Percentiles rank a stretch among this genome's conserved stretches.
These are phyloP conservation scores for Muscicapa comitata DNA, from an alignment of 2,797 vertebrate genomes.

Conservation along the genomic window DNA sequence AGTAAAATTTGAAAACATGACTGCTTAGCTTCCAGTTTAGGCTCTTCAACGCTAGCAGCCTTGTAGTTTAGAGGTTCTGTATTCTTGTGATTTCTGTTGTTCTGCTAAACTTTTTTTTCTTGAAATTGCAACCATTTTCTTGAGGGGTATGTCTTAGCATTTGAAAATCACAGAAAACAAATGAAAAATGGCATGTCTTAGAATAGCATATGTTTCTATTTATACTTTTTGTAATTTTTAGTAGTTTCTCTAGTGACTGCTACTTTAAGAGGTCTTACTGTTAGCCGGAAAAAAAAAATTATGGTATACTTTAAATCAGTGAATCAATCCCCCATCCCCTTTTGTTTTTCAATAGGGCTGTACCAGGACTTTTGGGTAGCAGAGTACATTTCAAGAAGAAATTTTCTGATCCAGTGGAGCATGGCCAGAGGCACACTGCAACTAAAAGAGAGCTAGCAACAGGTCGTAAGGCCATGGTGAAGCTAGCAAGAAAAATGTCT, in stretches of 20 bases:
- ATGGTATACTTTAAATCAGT: not conserved
- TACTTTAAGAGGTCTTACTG: not conserved
- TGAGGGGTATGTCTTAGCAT: not conserved
- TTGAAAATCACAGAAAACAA: not conserved
- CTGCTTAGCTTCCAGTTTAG: not conserved
- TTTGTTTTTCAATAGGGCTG: constrained; percentile 79
- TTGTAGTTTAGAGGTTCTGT: not conserved
- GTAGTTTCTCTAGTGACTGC: not conserved
- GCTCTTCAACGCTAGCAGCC: not conserved
- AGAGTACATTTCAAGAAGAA: constrained; percentile 82
- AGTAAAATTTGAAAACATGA: not conserved
- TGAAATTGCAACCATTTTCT: not conserved
- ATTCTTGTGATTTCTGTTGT: not conserved
- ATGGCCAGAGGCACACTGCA: constrained; percentile 89
- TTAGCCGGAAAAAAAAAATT: not conserved
- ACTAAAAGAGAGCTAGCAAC: constrained; percentile 90
- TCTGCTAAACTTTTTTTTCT: not conserved
- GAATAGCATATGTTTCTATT: not conserved
- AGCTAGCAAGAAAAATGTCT: constrained; percentile 82
- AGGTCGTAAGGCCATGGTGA: constrained; percentile 83
- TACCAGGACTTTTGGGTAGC: constrained; percentile 87
- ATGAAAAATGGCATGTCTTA: not conserved
- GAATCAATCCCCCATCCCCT: not conserved
- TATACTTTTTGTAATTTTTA: not conserved
- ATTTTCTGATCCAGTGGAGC: constrained; percentile 90